Evolutionary conservation across 2,797 vertebrate genomes (phyloP), one percentile per base, ranked within the genome.

Genomic region (Spinus pinus): DNA sequence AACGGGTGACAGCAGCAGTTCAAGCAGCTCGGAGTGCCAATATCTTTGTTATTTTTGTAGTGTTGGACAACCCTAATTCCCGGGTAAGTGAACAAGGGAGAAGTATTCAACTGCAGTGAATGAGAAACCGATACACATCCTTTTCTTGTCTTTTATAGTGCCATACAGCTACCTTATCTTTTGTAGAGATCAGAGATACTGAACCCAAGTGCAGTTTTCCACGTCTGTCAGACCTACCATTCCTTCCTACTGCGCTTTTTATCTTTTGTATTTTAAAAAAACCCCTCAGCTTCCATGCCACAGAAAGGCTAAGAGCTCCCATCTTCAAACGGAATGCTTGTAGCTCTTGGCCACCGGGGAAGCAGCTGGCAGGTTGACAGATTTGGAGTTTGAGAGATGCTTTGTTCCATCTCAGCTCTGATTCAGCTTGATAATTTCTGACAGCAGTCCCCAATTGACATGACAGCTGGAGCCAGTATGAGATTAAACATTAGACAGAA

Each of bases 41-140:
- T 47, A 98, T 99, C 87, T 99, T 99, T 66, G 97, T 99, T 96
- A 99, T 99, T 95, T 99, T 99, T 7, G 98, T 99, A 49, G 98
- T 99, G 60, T 93, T 99, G 82, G 99, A 99, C 97, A 99, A 99
- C 96, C 99, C 99, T 46, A 98, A 98, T 97, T 99, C 99, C 37
- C 98, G 99, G 98, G 99, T 99, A 93, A 88, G 14, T 31, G 51
- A 95, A 46, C 41, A 77, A 67, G 30, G 30, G n/a, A 70, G 44
- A 66, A 51, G 33, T 35, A 41, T 90, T 79, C 25, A 60, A 25
- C 35, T 51, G 37, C 50, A 88, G 19, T 35, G 30, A 82, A 77
- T 69, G 58, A 78, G 61, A 83, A 90, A 69, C 25, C 0, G 21
- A 64, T 50, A 91, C 2, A 49, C 10, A 58, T 44, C 21, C 37